Conservation (phyloP, 2,797 vertebrate species). For the Schizopygopsis pylzovi region DNA sequence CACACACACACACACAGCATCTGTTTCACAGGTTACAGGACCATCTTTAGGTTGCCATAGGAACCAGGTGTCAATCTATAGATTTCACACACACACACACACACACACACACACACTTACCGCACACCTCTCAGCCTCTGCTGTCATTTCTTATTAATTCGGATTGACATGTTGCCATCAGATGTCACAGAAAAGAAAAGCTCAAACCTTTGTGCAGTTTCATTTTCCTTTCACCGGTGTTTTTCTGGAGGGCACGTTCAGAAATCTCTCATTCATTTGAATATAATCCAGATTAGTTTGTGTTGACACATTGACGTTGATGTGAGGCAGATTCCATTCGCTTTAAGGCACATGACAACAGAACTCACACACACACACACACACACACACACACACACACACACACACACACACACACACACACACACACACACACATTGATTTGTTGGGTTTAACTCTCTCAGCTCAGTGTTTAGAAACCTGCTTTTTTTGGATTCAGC, state of each 20-base stretch:
- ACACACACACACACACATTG: neutral
- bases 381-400: no score
- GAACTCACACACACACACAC: no score
- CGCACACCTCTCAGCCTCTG: neutral
- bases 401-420: no score
- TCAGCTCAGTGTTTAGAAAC: neutral
- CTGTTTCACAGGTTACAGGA: neutral
- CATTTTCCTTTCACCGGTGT: neutral
- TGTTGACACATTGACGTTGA: neutral
- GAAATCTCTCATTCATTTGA: constrained; percentile 9
- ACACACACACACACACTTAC: neutral
- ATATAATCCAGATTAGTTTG: constrained; percentile 31
- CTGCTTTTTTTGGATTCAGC: neutral
- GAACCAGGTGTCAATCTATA: constrained; percentile 63
- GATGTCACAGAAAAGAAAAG: constrained; percentile 2
- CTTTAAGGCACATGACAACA: neutral
- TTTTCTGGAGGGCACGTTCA: neutral
- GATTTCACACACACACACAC: neutral
- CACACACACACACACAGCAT: neutral
- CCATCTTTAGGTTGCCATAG: constrained; percentile 64
- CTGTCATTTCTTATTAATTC: neutral
- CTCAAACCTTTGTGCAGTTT: constrained; percentile 17
- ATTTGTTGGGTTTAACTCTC: neutral
- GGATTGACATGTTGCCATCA: constrained; percentile 3
- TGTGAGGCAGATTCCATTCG: neutral